Conservation (phyloP, 2,888 invertebrate genomes). For the Phaedon cochleariae region DNA sequence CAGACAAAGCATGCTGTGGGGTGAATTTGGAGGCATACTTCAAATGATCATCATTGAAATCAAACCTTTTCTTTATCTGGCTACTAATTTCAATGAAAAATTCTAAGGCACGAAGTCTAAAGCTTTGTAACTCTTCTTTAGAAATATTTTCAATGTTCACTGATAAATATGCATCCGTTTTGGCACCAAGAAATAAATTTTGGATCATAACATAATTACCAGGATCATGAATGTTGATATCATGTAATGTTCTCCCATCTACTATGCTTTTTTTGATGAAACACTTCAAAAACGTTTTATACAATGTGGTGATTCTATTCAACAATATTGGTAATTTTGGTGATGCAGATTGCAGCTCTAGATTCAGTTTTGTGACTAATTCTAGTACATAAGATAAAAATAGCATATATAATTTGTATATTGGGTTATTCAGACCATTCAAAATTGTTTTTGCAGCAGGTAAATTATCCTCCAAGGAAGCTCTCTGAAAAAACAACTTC, state of each 20-base stretch:
- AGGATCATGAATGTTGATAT: slow-evolving; percentile 7
- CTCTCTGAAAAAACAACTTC: slow-evolving; percentile 29
- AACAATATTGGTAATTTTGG: slow-evolving; percentile 1
- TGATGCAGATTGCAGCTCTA: slow-evolving; percentile 17
- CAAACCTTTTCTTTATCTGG: slow-evolving; percentile 20
- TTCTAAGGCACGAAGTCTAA: slow-evolving; percentile 15
- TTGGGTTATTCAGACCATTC: slow-evolving; percentile 22
- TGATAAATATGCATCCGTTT: slow-evolving; percentile 7
- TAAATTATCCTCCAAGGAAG: slow-evolving; percentile 28
- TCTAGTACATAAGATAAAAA: slow-evolving; percentile 14
- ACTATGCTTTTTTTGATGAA: slow-evolving; percentile 3
- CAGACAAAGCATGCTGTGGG: neutral
- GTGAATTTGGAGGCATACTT: slow-evolving; percentile 20
- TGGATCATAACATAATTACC: slow-evolving; percentile 1
- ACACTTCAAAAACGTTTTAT: slow-evolving; percentile 5
- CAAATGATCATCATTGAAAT: slow-evolving; percentile 19
- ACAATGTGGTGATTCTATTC: neutral
- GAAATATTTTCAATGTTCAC: neutral
- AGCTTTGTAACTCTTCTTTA: slow-evolving; percentile 11
- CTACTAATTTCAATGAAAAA: slow-evolving; percentile 19
- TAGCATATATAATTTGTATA: slow-evolving; percentile 14
- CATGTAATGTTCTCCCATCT: neutral
- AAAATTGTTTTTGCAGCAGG: slow-evolving; percentile 28
- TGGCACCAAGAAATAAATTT: slow-evolving; percentile 17
- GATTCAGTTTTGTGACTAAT: slow-evolving; percentile 11